Base-by-base conservation (phyloP, 2,113 vertebrate species). In the Circaetus gallicus region DNA sequence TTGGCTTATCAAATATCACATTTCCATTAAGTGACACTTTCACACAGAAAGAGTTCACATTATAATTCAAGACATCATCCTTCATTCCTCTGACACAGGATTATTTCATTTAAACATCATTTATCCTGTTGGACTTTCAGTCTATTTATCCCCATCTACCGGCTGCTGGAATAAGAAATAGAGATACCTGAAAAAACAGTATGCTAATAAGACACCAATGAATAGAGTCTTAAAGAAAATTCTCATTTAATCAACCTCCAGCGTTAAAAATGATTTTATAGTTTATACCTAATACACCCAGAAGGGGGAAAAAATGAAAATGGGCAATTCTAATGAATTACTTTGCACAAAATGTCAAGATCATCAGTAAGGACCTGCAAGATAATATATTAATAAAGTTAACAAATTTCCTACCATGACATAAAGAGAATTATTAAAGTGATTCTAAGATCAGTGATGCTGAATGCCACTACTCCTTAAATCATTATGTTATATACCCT, bases 1-100 rank as follows among this genome's bases (percentile, higher is more conserved):
- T 72, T 93, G 59, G 19, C 58, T 92, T 97, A 94, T 85, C 78
- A 96, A 96, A 90, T 90, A 86, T 80, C 50, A 45, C 25, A 76
- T 95, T 97, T 95, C 53, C 72, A 63, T 95, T 90, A 97, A 92
- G 83, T 95, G 80, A 96, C 31, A 95, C 63, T 86, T 49, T 91
- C 62, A 84, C 53, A 89, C 45, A 95, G 80, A 95, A 88, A 92
- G 65, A 93, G 55, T 91, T 97, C 89, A 96, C 69, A 85, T 87
- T 93, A 76, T 86, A 97, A 97, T 95, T 96, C 90, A 95, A 94
- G 88, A 83, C 32, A 49, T 86, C 70, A 95, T 82, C 55, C 67
- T 97, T 97, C 92, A 95, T 93, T 97, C 87, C 86, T 97, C 91
- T 92, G 94, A 76, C 36, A 90, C 13, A 86, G 36, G 25, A 96